Base-by-base conservation (phyloP, 2,113 vertebrate genomes). In the Ellobius talpinus region DNA sequence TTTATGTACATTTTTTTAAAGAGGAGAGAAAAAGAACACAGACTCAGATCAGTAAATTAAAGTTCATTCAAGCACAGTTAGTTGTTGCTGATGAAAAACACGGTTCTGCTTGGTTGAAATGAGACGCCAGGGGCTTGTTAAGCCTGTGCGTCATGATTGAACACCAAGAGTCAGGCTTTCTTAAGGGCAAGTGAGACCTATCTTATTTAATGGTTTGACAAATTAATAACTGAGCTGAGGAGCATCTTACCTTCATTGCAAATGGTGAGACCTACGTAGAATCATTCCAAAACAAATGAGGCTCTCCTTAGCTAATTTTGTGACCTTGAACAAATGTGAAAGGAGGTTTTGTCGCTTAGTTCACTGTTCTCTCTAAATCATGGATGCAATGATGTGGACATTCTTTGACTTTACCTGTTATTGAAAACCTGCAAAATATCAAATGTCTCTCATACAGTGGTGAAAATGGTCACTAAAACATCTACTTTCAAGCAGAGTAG, bases 1-100 rank as follows among this genome's bases (percentile, higher is more conserved):
- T 89, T 76, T 47, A 68, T 55, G 39, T n/a, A 77, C 8, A 24
- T 17, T 42, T 42, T 42, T 92, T n/a, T 61, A 26, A 86, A 86
- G 55, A 19, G 8, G 76, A 55, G 39, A 65, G 4, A 10, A 13
- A 61, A 96, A 84, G 85, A 63, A 47, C 45, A 52, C 76, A 84
- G 33, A 19, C 90, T n/a, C 55, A 79, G 52, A 33, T 5, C 39
- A 90, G 58, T 94, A 97, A 96, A 97, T 97, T 96, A 96, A 89
- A 93, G 89, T 96, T 96, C 70, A 36, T 95, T 96, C 66, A 68
- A 94, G 96, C 72, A 70, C 89, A 90, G 85, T 94, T 93, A 90
- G 85, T 94, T 93, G 88, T 39, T 79, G 65, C 68, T 91, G 93
- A 68, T 72, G 68, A 87, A 95, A 95, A 93, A 19, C 45, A 89